Evolutionary conservation across 2,888 invertebrate species (phyloP).

Genomic region (Atrina japonica): DNA sequence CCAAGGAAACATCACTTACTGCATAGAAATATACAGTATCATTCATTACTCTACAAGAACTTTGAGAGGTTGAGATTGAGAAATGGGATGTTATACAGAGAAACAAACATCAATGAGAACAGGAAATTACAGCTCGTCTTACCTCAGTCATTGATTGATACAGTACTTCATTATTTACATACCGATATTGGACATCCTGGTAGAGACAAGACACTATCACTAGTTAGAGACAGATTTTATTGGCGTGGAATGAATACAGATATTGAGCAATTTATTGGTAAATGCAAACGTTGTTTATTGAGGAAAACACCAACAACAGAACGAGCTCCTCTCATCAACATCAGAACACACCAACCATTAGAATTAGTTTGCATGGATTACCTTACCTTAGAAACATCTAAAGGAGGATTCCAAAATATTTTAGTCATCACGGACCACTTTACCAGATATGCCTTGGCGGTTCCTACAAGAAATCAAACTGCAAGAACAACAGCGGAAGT

Average conservation of each 20-base stretch:
- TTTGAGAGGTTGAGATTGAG: constrained; percentile 7
- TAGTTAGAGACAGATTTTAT: too few relatives aligned
- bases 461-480: constrained; percentile 29
- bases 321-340: constrained; percentile 9
- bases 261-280: not conserved
- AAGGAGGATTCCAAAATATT: constrained; percentile 6
- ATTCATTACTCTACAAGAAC: not conserved
- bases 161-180: constrained; percentile 21
- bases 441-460: constrained; percentile 28
- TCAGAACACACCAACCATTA: constrained; percentile 13
- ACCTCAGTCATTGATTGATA: constrained; percentile 5
- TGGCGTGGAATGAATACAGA: too few relatives aligned
- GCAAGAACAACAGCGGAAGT: constrained; percentile 34
- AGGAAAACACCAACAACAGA: not conserved
- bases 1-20: not conserved
- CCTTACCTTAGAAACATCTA: too few relatives aligned
- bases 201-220: too few relatives aligned
- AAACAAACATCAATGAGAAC: constrained; percentile 2
- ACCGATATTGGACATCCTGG: too few relatives aligned
- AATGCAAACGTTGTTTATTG: not conserved
- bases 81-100: constrained; percentile 25
- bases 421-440: constrained; percentile 32
- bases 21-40: not conserved
- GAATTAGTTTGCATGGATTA: constrained; percentile 22
- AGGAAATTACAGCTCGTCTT: constrained; percentile 14